Evolutionary conservation across 2,888 invertebrate genomes (phyloP).

Genomic region (Philopedon plagiatum): DNA sequence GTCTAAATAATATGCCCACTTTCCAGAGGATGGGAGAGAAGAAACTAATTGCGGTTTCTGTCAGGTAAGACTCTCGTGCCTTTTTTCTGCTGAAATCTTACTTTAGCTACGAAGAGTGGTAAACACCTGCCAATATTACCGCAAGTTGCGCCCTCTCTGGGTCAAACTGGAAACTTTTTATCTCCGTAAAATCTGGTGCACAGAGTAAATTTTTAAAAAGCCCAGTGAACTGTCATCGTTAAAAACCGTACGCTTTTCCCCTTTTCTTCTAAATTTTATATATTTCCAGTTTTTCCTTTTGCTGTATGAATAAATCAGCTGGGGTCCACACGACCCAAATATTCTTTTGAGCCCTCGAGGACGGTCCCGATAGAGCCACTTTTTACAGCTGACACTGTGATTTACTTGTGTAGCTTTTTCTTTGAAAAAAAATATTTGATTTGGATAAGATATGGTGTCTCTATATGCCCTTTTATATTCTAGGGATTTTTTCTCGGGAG

Average conservation of each 20-base stretch:
- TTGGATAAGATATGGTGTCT: conserved; percentile 22
- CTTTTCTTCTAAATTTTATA: conserved; percentile 22
- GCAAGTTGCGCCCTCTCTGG: too few relatives aligned
- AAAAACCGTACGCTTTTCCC: background rate
- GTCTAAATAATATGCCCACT: too few relatives aligned
- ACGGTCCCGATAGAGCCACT: conserved; percentile 39
- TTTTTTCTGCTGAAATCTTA: too few relatives aligned
- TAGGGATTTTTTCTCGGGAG: background rate
- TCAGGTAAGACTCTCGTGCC: too few relatives aligned
- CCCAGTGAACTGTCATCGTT: background rate
- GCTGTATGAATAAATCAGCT: conserved; percentile 43
- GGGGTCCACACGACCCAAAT: conserved; percentile 32
- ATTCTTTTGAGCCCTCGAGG: conserved; percentile 38
- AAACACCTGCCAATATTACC: too few relatives aligned
- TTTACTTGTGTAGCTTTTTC: conserved; percentile 45
- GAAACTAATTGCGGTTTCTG: too few relatives aligned
- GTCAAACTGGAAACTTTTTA: too few relatives aligned
- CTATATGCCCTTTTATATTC: conserved; percentile 23
- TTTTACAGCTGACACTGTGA: conserved; percentile 44
- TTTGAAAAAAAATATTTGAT: conserved; percentile 38
- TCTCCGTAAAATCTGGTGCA: background rate
- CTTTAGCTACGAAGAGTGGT: too few relatives aligned
- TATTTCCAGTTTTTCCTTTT: conserved; percentile 33
- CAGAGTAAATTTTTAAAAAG: background rate
- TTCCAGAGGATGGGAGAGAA: too few relatives aligned